Percentiles rank a stretch among this genome's conserved stretches.
Conservation (phyloP, 2,113 vertebrate genomes). For the human region GRCh38 chr4:93286001-93286500, state of each 20-base stretch:
- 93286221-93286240: neutral
- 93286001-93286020: slow-evolving; percentile 58
- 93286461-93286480: neutral
- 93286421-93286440: neutral
- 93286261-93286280: neutral
- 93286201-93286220: neutral
- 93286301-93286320: neutral
- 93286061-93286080: slow-evolving; percentile 50
- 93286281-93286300: neutral
- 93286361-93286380: neutral
- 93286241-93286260: neutral
- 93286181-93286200: neutral
- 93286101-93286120: slow-evolving; percentile 38
- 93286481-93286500: neutral
- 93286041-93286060: slow-evolving; percentile 65
- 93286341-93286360: neutral
- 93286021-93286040: slow-evolving; percentile 43
- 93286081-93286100: slow-evolving; percentile 26
- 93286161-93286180: slow-evolving; percentile 20
- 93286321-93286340: neutral
- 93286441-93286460: neutral
- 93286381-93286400: neutral
- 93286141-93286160: slow-evolving; percentile 35
- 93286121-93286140: slow-evolving; percentile 41
- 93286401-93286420: neutral